Evolutionary conservation across 2,797 vertebrate species (phyloP).

Genomic region (Caiman crocodilus): DNA sequence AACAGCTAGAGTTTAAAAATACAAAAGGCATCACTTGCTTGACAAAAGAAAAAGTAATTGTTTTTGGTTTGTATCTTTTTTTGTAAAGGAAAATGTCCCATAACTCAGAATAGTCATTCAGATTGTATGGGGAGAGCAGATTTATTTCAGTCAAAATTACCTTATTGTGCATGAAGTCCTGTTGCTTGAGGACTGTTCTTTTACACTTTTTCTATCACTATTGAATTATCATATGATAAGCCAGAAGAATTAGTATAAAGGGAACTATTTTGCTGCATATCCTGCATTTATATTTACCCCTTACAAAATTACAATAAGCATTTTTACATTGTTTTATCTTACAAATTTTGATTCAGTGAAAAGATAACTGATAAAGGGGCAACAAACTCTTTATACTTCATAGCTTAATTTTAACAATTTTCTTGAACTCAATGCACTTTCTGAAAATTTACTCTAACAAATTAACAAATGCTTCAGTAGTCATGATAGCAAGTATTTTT

Average conservation of each 20-base stretch:
- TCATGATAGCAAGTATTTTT: neutral
- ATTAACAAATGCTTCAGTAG: neutral
- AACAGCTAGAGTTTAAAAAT: slow-evolving; percentile 70
- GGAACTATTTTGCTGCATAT: neutral
- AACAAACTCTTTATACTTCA: no score
- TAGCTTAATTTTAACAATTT: neutral
- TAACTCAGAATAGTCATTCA: slow-evolving; percentile 34
- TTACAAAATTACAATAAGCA: neutral
- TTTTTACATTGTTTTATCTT: neutral
- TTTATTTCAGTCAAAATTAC: slow-evolving; percentile 44
- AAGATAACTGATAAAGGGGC: no score
- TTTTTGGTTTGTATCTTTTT: neutral
- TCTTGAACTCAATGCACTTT: neutral
- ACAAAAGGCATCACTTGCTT: slow-evolving; percentile 50
- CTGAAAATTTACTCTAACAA: slow-evolving; percentile 5
- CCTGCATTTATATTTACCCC: neutral
- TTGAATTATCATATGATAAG: neutral
- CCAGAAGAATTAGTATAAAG: neutral
- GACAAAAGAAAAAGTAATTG: slow-evolving; percentile 68
- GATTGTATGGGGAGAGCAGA: slow-evolving; percentile 38
- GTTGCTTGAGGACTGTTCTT: slow-evolving; percentile 33
- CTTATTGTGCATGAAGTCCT: slow-evolving; percentile 50
- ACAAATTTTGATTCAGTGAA: no score
- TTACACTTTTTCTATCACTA: slow-evolving; percentile 33
- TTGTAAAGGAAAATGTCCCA: slow-evolving; percentile 25